Evolutionary conservation across 2,113 vertebrate genomes (phyloP), one percentile per base, ranked within the genome.

Genomic region (Myotis brandtii): DNA sequence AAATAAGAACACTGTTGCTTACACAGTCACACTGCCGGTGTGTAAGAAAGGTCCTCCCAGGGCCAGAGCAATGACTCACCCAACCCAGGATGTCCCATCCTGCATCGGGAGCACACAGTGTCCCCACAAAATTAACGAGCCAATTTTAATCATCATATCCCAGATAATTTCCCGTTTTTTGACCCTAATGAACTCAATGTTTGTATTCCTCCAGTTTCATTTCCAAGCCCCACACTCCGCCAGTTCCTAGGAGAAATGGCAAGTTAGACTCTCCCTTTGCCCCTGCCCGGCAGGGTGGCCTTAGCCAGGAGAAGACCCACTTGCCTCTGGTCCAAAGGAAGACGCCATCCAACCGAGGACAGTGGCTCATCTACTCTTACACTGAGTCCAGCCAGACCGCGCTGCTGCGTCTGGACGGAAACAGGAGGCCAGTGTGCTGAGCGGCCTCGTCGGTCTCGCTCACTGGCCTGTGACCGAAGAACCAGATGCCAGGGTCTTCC

Each of bases 121-220:
- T 64, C 56, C 81, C 88, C 48, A 70, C 34, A 72, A 89, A 93
- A 52, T n/a, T 18, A 84, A 76, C 85, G 30, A 66, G 6, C 21
- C 25, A 8, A 67, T 75, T 70, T 82, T 20, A 21, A 84, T 70
- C 76, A 77, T 50, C 20, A 62, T 23, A 6, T 64, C 54, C 59
- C 81, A 48, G 37, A 20, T n/a, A 70, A 67, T 85, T 92, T 85
- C 32, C 67, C 54, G 48, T 32, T 59, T 93, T 92, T 79, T 76
- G n/a, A 77, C 64, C 52, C 34, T 54, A 30, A 32, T 48, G 27
- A 94, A 82, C 54, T n/a, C 11, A 85, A 95, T 43, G 21, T 86
- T 70, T 82, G 14, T 81, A 30, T 81, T 85, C 20, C 86, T 95
- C 94, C 37, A 73, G 8, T 20, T 96, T 64, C 54, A 79, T 62